Base-by-base conservation (phyloP, 2,797 vertebrate species). In the Lepidocolaptes lacrymiger region DNA sequence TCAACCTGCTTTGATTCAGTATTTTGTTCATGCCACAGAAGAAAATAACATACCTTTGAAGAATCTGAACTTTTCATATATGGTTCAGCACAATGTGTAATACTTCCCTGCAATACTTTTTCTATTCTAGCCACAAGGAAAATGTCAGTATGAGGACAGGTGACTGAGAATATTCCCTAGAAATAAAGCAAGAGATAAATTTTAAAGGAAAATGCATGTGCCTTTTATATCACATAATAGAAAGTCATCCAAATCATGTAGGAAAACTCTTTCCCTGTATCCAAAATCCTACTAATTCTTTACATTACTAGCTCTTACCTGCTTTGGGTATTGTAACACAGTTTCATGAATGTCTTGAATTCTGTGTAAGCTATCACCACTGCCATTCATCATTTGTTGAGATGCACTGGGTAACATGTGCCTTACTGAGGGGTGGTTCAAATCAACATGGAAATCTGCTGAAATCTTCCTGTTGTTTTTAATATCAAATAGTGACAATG, bases 21-120 rank as follows among this genome's bases (percentile, higher is more conserved):
- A 58, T 14, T 77, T 80, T 85, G 76, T 56, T 17, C n/a, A 43
- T 0, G 1, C 12, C 39, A 37, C 16, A 46, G 67, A 84, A 90
- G 41, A 69, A 58, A 49, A 68, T 12, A 67, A 83, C 80, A 12
- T 98, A 99, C 99, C 99, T 99, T 99, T 66, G 98, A 97, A 3
- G 99, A 99, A 97, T 99, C 99, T 1, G 99, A 99, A 96, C 98
- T 99, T 97, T 98, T 99, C 99, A 99, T 99, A 91, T 99, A 99
- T 1, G 99, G 99, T 36, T 99, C 99, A 28, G 99, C 99, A 74
- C 99, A 99, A 69, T 99, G 99, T 0, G 99, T 95, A 92, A 99
- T 99, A 61, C 99, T 99, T 34, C 99, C 99, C 79, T 99, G 99
- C 21, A 99, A 98, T 17, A 99, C 98, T 91, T 99, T 99, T 97